These are phyloP conservation scores for Leptoteleia sp. DNA, from an alignment of 1,140 invertebrate genomes.

Conservation along the genomic window DNA sequence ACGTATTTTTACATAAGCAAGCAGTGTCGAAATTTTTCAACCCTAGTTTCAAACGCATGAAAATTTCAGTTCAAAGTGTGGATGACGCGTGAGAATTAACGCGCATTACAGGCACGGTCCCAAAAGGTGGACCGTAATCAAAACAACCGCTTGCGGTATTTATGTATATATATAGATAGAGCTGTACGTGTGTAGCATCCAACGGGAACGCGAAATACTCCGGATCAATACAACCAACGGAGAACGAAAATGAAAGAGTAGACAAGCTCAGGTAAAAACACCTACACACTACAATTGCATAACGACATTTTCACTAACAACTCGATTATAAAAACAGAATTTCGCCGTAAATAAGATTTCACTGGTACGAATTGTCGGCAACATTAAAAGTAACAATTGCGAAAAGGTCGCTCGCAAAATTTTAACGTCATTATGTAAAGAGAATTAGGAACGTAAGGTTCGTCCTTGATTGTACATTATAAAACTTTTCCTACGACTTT, in stretches of 20 bases:
- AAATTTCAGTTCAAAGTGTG: too few species aligned
- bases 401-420: not conserved
- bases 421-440: too few species aligned
- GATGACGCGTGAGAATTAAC: too few species aligned
- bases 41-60: too few species aligned
- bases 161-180: conserved; percentile 56
- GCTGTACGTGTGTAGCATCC: conserved; percentile 50
- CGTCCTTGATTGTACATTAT: too few species aligned
- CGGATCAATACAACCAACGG: conserved; percentile 73
- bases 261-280: conserved; percentile 38
- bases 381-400: conserved; percentile 1
- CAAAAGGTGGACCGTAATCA: too few species aligned
- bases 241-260: conserved; percentile 56
- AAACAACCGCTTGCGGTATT: too few species aligned
- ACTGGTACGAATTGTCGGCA: conserved; percentile 59
- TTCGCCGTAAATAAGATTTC: conserved; percentile 38
- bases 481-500: too few species aligned
- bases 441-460: too few species aligned
- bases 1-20: conserved; percentile 77
- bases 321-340: conserved; percentile 26
- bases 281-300: conserved; percentile 32
- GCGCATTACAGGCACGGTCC: too few species aligned
- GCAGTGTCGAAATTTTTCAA: too few species aligned
- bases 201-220: conserved; percentile 69
- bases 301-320: conserved; percentile 38